Percentiles rank a stretch among this genome's conserved stretches.
Evolutionary conservation across 1,140 invertebrate species (phyloP).

Genomic region (Caerostris extrusa): DNA sequence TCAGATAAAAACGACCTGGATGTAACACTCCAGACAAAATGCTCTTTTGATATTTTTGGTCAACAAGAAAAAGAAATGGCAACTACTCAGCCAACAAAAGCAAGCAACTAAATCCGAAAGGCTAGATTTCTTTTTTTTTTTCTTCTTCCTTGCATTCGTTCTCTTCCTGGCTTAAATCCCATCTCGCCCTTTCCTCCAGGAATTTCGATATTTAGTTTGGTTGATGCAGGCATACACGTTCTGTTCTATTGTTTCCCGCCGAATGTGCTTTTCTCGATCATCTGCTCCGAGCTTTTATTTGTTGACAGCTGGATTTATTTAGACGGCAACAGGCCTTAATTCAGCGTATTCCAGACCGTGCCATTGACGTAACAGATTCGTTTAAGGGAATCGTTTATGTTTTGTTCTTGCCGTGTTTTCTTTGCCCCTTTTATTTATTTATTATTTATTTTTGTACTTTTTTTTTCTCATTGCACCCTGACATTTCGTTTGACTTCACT

Average conservation of each 20-base stretch:
- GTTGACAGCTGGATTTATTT: constrained; percentile 36
- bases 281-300: constrained; percentile 25
- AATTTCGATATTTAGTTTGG: constrained; percentile 39
- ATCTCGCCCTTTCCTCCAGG: constrained; percentile 10
- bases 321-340: background rate
- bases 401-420: constrained; percentile 13
- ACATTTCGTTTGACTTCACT: constrained; percentile 5
- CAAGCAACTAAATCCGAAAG: constrained; percentile 30
- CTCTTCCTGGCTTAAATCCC: constrained; percentile 1
- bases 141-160: background rate
- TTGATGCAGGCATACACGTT: background rate
- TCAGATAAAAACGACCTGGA: background rate
- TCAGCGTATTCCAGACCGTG: constrained; percentile 1
- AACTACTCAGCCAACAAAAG: constrained; percentile 41
- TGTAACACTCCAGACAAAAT: constrained; percentile 10
- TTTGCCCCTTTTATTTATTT: background rate
- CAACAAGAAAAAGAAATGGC: constrained; percentile 35
- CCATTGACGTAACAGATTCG: constrained; percentile 18
- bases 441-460: background rate
- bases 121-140: background rate
- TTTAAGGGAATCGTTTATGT: constrained; percentile 18
- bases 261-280: background rate
- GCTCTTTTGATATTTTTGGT: constrained; percentile 28
- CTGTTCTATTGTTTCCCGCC: background rate
- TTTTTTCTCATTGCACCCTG: background rate